These are phyloP conservation scores for Amphimedon queenslandica DNA, from an alignment of 37 sponge, comb jelly and placozoan species.

Conservation along the genomic window DNA sequence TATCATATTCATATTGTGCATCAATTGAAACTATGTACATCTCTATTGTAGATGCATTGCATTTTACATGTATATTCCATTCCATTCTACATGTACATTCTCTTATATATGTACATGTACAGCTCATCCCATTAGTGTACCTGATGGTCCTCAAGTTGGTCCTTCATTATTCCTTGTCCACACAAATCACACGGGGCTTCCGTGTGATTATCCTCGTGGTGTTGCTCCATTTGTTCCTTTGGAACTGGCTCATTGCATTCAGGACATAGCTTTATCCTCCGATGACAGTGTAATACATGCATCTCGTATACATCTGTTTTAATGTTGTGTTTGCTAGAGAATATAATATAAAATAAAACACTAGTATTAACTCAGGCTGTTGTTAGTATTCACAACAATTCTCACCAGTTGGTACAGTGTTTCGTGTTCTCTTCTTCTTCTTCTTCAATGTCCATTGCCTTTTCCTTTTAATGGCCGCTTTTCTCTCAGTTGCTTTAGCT, in stretches of 20 bases:
- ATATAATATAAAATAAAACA: background rate
- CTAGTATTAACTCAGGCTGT: no score
- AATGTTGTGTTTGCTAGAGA: constrained; percentile 46
- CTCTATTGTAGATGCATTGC: no score
- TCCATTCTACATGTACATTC: no score
- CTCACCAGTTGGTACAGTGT: no score
- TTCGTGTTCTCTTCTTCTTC: no score
- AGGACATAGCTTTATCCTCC: constrained; percentile 39
- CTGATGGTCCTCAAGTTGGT: constrained; percentile 54
- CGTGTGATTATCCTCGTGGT: constrained; percentile 54
- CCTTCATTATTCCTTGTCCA: constrained; percentile 14
- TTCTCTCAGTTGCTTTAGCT: no score
- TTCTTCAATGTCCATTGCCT: no score
- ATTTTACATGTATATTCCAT: no score
- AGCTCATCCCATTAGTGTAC: background rate
- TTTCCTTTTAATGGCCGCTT: no score
- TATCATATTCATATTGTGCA: background rate
- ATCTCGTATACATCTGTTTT: constrained; percentile 15
- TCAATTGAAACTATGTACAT: background rate
- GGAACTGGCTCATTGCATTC: constrained; percentile 53
- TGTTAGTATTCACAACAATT: no score
- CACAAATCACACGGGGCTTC: constrained; percentile 49
- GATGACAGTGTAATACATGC: constrained; percentile 56
- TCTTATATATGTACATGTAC: background rate
- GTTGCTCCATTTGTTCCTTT: constrained; percentile 39